Base-by-base conservation (phyloP, 2,797 vertebrate species). In the Craterocephalus amniculus region DNA sequence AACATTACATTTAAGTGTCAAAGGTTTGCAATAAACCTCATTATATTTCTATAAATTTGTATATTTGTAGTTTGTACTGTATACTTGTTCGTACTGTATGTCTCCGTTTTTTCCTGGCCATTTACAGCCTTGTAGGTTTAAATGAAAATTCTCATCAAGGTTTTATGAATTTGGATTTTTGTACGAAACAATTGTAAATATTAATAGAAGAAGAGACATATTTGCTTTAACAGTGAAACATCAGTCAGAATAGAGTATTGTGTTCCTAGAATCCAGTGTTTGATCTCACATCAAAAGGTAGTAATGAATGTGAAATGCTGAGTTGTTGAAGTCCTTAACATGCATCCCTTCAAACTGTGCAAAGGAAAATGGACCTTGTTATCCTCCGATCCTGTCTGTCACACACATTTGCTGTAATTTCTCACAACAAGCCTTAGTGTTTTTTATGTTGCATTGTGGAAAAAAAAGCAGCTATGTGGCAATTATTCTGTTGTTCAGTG, bases 21-120 rank as follows among this genome's bases (percentile, higher is more conserved):
- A 85, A 79, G 70, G 88, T 88, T 92, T 91, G 87, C 74, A 77
- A 85, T 2, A 92, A 90, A 83, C 89, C 86, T 89, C 82, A 87
- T 83, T 90, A 89, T 90, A 91, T 91, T 92, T 92, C 82, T 93
- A 83, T 91, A n/a, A n/a, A 92, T 94, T 89, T 95, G 93, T 94
- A 94, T 93, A 94, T 94, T 91, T 92, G 93, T 93, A 90, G 79
- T 71, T 82, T 86, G 89, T 91, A 88, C 88, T 93, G 91, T 93
- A 91, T 84, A 83, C 78, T 83, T 87, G 80, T 90, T 87, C 81
- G 88, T 91, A 91, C 88, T 93, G 88, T 90, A 88, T 72, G 72
- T 82, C 85, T 82, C 63, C 90, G 88, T 80, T 79, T 68, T 90
- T 90, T 74, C 81, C 77, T 62, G 72, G 70, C 83, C 62, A 88